Conservation (phyloP, 2,888 invertebrate genomes). For the Chaetogeoica ovagalla region DNA sequence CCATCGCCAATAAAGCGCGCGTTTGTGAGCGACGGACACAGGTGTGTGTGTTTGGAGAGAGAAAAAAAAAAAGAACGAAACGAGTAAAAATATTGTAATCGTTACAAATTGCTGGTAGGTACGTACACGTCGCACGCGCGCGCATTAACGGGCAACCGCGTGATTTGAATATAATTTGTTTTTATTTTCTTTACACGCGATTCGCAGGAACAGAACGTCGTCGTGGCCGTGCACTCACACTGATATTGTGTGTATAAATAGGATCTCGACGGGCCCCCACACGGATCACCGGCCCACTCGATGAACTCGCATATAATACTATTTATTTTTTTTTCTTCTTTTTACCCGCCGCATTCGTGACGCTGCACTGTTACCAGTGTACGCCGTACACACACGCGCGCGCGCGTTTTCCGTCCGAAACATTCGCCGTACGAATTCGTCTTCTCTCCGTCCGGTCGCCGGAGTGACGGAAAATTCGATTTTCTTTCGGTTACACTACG, state of each 20-base stretch:
- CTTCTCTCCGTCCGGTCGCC: no score
- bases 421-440: no score
- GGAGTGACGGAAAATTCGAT: no score
- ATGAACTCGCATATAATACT: neutral
- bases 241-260: neutral
- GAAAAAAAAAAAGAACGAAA: neutral
- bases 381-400: no score
- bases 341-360: no score
- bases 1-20: no score
- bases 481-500: no score
- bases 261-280: neutral
- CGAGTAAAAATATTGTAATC: conserved; percentile 2
- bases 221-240: neutral
- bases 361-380: no score
- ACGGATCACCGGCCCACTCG: conserved; percentile 29
- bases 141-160: neutral
- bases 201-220: conserved; percentile 13
- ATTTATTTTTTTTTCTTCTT: no score
- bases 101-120: neutral
- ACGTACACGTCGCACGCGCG: neutral
- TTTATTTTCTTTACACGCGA: neutral
- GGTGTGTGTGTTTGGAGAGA: neutral
- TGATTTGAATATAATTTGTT: conserved; percentile 18
- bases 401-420: no score
- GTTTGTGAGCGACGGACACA: no score